Evolutionary conservation across 2,113 vertebrate genomes (phyloP).

Genomic region (Aix galericulata): DNA sequence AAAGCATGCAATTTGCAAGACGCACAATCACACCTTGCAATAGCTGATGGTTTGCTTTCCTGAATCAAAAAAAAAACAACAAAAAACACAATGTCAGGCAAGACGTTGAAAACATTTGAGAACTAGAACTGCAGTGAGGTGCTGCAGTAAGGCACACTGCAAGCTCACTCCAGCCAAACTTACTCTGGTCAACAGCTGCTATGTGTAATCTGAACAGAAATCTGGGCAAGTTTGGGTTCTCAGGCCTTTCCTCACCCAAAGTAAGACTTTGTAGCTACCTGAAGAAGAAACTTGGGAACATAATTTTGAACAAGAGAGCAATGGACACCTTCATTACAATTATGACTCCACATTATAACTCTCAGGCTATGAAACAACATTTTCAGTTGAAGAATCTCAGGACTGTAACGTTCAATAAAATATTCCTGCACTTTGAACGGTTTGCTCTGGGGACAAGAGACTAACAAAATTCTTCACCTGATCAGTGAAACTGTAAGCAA

Average conservation of each 20-base stretch:
- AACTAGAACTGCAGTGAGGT: not conserved
- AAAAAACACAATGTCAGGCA: not conserved
- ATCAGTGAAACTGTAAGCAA: not conserved
- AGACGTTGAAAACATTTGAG: not conserved
- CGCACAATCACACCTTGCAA: not conserved
- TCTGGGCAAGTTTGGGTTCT: not conserved
- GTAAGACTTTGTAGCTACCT: not conserved
- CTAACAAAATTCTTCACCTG: not conserved
- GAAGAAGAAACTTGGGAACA: not conserved
- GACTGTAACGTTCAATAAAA: not conserved
- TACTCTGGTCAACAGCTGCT: not conserved
- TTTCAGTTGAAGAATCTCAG: not conserved
- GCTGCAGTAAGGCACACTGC: accelerated
- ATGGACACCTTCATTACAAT: no score
- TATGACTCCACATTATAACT: accelerated
- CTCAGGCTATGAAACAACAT: not conserved
- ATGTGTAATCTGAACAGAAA: not conserved
- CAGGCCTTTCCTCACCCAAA: not conserved
- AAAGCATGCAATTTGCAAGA: not conserved
- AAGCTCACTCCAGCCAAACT: not conserved
- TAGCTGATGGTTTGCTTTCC: not conserved
- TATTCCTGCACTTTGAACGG: not conserved
- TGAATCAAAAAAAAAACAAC: not conserved
- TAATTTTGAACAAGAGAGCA: not conserved
- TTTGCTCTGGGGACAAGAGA: not conserved